These are phyloP conservation scores for Mylabris phalerata DNA, from an alignment of 1,140 invertebrate species.

Conservation along the genomic window DNA sequence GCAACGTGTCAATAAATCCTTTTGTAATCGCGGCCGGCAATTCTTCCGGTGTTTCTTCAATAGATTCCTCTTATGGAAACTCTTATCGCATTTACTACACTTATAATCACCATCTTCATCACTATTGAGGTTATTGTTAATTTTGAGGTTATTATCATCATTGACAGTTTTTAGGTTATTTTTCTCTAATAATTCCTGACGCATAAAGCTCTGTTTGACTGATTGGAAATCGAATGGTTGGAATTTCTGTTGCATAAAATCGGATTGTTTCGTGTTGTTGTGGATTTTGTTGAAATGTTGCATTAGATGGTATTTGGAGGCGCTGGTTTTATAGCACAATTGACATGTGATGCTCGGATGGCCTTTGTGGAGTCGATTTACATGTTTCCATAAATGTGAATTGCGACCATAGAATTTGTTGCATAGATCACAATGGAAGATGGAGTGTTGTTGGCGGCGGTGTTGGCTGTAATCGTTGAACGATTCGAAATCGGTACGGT, in stretches of 20 bases:
- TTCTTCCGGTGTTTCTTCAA: conserved; percentile 52
- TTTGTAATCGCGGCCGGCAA: conserved; percentile 44
- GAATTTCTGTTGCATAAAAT: conserved; percentile 34
- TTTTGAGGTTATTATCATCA: not conserved
- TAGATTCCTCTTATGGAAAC: conserved; percentile 48
- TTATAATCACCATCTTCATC: conserved; percentile 46
- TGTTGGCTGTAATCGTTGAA: conserved; percentile 51
- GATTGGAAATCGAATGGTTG: conserved; percentile 31
- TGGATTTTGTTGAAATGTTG: conserved; percentile 56
- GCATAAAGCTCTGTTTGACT: conserved; percentile 33
- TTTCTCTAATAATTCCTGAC: conserved; percentile 27
- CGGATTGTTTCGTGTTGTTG: conserved; percentile 40
- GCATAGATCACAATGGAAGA: conserved; percentile 57
- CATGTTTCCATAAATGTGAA: conserved; percentile 59
- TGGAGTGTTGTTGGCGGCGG: conserved; percentile 47
- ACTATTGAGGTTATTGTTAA: conserved; percentile 19
- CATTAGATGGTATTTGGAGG: conserved; percentile 51
- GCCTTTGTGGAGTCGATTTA: conserved; percentile 54
- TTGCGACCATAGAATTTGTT: conserved; percentile 56
- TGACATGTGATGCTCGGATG: conserved; percentile 55
- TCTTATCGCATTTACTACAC: conserved; percentile 50
- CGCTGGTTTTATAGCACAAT: conserved; percentile 53
- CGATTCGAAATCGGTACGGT: conserved; percentile 37
- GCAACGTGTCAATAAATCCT: conserved; percentile 49
- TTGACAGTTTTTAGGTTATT: conserved; percentile 12